These are phyloP conservation scores for Mirounga angustirostris DNA, from an alignment of 2,113 vertebrate genomes.

Conservation along the genomic window DNA sequence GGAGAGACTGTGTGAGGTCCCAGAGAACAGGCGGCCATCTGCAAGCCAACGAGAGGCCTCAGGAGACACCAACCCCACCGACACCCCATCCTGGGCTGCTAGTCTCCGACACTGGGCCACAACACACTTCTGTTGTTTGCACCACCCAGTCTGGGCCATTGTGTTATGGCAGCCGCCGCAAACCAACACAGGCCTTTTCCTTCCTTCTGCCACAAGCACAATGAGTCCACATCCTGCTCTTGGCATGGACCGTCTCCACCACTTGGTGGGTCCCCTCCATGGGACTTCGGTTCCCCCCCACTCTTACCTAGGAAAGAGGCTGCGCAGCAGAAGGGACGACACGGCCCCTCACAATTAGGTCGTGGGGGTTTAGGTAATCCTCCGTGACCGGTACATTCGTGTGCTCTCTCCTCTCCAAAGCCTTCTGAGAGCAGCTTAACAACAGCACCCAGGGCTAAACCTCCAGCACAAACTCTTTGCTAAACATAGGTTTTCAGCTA, in stretches of 20 bases:
- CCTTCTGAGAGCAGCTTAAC: background rate
- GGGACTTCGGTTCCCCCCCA: background rate
- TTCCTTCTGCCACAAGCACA: background rate
- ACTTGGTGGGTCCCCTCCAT: background rate
- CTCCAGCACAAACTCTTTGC: background rate
- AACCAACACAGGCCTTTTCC: background rate
- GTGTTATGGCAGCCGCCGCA: background rate
- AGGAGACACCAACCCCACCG: background rate
- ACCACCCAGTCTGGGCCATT: background rate
- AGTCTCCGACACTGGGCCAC: background rate
- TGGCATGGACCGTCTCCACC: rapidly evolving
- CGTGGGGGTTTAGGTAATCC: background rate
- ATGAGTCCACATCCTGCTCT: background rate
- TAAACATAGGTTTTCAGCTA: conserved; percentile 37
- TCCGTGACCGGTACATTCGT: background rate
- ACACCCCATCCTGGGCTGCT: background rate
- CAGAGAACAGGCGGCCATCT: rapidly evolving
- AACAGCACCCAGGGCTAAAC: background rate
- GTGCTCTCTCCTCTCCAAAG: background rate
- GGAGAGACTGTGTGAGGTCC: background rate
- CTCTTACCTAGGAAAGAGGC: background rate
- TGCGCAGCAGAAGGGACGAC: background rate
- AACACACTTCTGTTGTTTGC: background rate
- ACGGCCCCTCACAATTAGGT: background rate
- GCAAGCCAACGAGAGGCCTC: background rate